Evolutionary conservation across 2,797 vertebrate genomes (phyloP), one percentile per base, ranked within the genome.

Genomic region (Darevskia nairensis): DNA sequence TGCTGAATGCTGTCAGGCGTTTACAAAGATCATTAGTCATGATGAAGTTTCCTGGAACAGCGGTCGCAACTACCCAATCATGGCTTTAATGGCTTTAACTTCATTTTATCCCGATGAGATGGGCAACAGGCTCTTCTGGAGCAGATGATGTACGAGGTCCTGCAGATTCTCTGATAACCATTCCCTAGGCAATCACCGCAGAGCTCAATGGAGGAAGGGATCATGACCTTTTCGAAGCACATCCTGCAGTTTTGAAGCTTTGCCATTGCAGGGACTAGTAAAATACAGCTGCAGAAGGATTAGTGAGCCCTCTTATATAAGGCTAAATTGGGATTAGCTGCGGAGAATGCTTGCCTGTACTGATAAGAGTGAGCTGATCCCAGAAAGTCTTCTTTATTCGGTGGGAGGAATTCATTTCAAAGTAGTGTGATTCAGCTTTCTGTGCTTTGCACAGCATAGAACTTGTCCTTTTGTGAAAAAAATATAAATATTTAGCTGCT

Each of bases 361-460:
- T 50, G 74, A 83, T 72, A 83, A 86, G 88, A 79, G 35, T 35
- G 35, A 35, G 84, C 32, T 83, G 80, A 86, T 78, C 72, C 17
- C 32, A 75, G 71, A 86, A 76, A 89, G 74, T 69, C 74, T 80
- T 86, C 50, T 69, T 86, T 39, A 29, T 82, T 32, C 19, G 3
- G 21, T 61, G 80, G 80, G 4, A 29, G 75, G 66, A 82, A 86
- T 83, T 77, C 15, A 69, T 71, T 82, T 82, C 27, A 71, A 61
- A 81, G 8, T 55, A 68, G n/a, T 41, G 66, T 32, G 13, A 72
- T 80, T 88, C 66, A 61, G 9, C 35, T 8, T 32, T 32, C 64
- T 25, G 41, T 59, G 50, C 41, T 78, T 27, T 44, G n/a, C n/a
- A 69, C 35, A 29, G 50, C 19, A 19, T 4, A 6, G 13, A n/a